These are phyloP conservation scores for Sycophila sp. DNA, from an alignment of 1,140 invertebrate genomes.

Conservation along the genomic window DNA sequence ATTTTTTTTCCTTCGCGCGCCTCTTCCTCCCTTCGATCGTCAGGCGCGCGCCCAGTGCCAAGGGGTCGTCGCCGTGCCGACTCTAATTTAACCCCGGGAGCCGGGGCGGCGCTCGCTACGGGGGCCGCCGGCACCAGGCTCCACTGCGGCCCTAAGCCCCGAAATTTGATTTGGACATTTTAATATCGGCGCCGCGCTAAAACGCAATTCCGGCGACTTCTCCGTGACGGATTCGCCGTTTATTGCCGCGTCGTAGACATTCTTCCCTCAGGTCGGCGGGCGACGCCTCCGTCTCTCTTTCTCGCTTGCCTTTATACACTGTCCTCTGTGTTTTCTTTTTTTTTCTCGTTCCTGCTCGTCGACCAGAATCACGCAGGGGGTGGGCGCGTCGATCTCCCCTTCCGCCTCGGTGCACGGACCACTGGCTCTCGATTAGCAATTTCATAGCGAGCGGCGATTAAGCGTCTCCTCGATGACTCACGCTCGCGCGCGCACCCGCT, in stretches of 20 bases:
- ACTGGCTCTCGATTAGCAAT: constrained; percentile 34
- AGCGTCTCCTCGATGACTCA: constrained; percentile 8
- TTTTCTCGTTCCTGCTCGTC: not conserved
- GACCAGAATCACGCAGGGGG: too few relatives aligned
- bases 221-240: constrained; percentile 24
- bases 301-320: not conserved
- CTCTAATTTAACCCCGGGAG: constrained; percentile 34
- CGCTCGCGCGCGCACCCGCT: not conserved
- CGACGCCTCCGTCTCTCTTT: not conserved
- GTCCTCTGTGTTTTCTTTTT: not conserved
- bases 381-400: too few relatives aligned
- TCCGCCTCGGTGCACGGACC: too few relatives aligned
- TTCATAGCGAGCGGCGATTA: constrained; percentile 15
- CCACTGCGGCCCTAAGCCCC: not conserved
- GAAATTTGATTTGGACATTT: constrained; percentile 41
- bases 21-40: too few relatives aligned
- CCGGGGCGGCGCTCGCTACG: too few relatives aligned
- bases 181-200: constrained; percentile 35
- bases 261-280: constrained; percentile 21
- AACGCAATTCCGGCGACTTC: constrained; percentile 33
- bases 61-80: constrained; percentile 21
- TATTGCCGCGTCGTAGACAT: constrained; percentile 28
- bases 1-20: constrained; percentile 15
- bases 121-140: not conserved
- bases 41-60: too few relatives aligned